Base-by-base conservation (phyloP, 2,113 vertebrate species). In the Microtus montanus region DNA sequence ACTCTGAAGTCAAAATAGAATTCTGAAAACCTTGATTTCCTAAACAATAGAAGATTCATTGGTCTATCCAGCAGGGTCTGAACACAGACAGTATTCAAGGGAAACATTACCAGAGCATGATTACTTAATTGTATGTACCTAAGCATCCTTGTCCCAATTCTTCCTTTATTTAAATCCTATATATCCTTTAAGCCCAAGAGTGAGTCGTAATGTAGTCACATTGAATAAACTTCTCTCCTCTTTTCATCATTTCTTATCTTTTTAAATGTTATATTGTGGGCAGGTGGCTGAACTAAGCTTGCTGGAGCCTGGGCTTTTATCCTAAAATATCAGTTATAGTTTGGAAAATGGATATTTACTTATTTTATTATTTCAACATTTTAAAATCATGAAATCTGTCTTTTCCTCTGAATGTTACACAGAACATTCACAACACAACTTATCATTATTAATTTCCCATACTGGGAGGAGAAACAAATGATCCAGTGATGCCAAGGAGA, bases 351-450 rank as follows among this genome's bases (percentile, higher is more conserved):
- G 98, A 96, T 98, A 95, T 96, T 97, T 97, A 98, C 96, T 98
- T 98, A 98, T 97, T 98, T 52, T 70, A 4, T 24, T 52, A 96
- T 98, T 98, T 98, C 98, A 83, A 98, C 98, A 98, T 98, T 97
- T 95, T 95, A 93, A 26, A 97, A 95, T 98, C 96, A 98, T 92
- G 97, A 97, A 97, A 97, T 98, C 97, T 98, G 97, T 98, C 97
- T 98, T 98, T 98, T 98, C 97, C 98, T 98, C 97, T 97, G 98
- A 97, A 98, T 95, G 97, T 97, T 98, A 98, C 98, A 97, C 98
- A 97, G 85, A 97, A 98, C 98, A 98, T 98, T 98, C 98, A 98
- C 98, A 98, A 98, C 98, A 98, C 97, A 98, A 70, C 98, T 98
- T 97, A 97, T 97, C 97, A 97, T 96, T 98, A 98, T 98, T 97